These are phyloP conservation scores for Synanthedon andrenaeformis DNA, from an alignment of 2,888 invertebrate genomes.

Conservation along the genomic window DNA sequence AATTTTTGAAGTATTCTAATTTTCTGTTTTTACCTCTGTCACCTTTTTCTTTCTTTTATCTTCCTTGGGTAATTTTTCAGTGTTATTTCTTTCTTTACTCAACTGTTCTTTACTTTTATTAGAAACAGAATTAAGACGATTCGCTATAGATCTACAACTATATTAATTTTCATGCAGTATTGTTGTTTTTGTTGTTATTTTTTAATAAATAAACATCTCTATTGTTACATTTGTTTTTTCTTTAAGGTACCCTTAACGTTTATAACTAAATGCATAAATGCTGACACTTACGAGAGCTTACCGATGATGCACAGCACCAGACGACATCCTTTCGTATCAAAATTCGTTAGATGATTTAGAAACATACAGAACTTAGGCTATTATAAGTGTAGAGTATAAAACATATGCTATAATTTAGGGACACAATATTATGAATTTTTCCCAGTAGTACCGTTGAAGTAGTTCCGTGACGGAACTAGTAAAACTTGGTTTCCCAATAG, in stretches of 20 bases:
- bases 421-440: too few relatives aligned
- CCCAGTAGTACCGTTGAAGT: too few relatives aligned
- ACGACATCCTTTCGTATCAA: too few relatives aligned
- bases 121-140: neutral
- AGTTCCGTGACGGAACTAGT: too few relatives aligned
- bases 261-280: too few relatives aligned
- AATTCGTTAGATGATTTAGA: too few relatives aligned
- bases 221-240: neutral
- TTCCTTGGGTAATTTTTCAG: neutral
- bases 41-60: slow-evolving; percentile 3
- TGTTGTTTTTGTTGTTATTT: neutral
- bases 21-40: neutral
- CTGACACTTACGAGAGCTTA: too few relatives aligned
- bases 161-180: neutral
- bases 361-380: too few relatives aligned
- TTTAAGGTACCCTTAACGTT: neutral
- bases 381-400: too few relatives aligned
- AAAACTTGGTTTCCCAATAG: too few relatives aligned
- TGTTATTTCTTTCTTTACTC: neutral
- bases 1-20: neutral
- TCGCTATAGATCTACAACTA: neutral
- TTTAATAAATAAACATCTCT: neutral
- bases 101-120: neutral
- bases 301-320: too few relatives aligned
- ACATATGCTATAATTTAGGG: too few relatives aligned